These are phyloP conservation scores for Sericinus montela DNA, from an alignment of 2,888 invertebrate genomes.

Conservation along the genomic window DNA sequence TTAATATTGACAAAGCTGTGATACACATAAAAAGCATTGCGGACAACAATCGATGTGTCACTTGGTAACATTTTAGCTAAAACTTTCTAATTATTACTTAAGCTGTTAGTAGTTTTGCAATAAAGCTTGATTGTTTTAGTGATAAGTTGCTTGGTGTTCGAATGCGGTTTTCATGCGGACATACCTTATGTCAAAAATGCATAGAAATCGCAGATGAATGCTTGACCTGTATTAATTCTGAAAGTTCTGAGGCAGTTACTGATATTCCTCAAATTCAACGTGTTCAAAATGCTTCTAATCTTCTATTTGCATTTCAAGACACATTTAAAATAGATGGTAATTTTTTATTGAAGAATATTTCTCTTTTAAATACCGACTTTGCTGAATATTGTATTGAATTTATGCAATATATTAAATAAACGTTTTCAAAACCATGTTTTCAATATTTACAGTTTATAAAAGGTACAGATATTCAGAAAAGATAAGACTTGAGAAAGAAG, in stretches of 20 bases:
- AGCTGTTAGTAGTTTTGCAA: background rate
- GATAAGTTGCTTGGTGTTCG: conserved; percentile 44
- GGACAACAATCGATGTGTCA: conserved; percentile 45
- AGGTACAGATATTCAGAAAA: conserved; percentile 51
- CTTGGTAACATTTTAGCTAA: conserved; percentile 41
- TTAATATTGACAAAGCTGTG: conserved; percentile 38
- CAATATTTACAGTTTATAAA: conserved; percentile 46
- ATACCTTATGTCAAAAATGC: conserved; percentile 52
- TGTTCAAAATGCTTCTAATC: conserved; percentile 37
- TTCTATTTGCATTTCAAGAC: conserved; percentile 46
- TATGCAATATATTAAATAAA: too few relatives aligned
- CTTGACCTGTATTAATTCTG: conserved; percentile 41
- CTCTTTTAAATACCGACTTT: too few relatives aligned
- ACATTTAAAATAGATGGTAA: conserved; percentile 55
- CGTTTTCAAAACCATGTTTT: background rate
- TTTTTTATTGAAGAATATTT: conserved; percentile 2
- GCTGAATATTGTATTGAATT: too few relatives aligned
- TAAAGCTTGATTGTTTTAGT: conserved; percentile 33
- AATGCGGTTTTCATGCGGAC: conserved; percentile 56
- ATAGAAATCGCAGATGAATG: conserved; percentile 37
- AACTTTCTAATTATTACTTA: background rate
- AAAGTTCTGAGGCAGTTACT: conserved; percentile 23
- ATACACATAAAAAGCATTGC: conserved; percentile 44
- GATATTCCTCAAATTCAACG: conserved; percentile 42
- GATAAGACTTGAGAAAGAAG: conserved; percentile 54